These are phyloP conservation scores for Hippasteria phrygiana DNA, from an alignment of 53 echinoderm and acorn worm species.

Conservation along the genomic window DNA sequence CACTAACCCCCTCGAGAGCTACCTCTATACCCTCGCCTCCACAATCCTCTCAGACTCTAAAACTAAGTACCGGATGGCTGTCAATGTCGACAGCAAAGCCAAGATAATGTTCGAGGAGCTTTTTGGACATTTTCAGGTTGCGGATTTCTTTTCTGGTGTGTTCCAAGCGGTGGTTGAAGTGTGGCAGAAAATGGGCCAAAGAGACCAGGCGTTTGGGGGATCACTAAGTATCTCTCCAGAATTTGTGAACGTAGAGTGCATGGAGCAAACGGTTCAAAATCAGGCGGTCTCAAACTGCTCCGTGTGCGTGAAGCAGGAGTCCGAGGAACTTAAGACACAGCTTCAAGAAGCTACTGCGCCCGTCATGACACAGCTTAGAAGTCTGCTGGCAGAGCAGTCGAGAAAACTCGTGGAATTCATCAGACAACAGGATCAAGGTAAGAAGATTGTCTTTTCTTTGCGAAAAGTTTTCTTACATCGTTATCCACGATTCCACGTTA, in stretches of 20 bases:
- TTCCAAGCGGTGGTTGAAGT: neutral
- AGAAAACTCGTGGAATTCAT: neutral
- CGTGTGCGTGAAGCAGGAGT: neutral
- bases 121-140: neutral
- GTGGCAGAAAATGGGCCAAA: neutral
- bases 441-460: neutral
- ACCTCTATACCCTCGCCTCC: conserved; percentile 14
- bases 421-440: neutral
- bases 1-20: neutral
- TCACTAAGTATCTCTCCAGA: neutral
- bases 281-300: neutral
- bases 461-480: no score
- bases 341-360: neutral
- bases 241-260: neutral
- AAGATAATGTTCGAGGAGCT: neutral
- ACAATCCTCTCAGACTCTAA: neutral
- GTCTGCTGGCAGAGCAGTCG: neutral
- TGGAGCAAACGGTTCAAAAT: neutral
- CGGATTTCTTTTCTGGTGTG: neutral
- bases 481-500: no score
- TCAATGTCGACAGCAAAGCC: neutral
- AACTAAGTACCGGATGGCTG: neutral
- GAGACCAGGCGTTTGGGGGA: neutral
- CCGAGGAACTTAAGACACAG: neutral
- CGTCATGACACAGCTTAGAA: neutral